phyloP scores from a whole-genome alignment of 2,797 vertebrate species.

The Ara ararauna region DNA sequence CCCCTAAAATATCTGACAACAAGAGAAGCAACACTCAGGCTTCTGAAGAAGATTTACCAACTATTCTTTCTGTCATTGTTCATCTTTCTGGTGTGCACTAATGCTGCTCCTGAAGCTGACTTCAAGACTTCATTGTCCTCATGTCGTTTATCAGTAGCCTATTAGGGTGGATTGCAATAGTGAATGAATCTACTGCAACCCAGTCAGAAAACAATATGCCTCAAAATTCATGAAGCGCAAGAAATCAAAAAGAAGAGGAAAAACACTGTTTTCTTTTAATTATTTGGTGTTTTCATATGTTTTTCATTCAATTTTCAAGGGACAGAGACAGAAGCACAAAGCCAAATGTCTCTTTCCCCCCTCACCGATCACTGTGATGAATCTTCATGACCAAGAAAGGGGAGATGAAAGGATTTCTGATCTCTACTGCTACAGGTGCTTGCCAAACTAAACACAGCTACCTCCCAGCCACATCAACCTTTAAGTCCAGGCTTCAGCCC shows the following conservation, averaged over 20 bases:
- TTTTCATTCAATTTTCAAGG: background rate
- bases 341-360: background rate
- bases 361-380: accelerated
- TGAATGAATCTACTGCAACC: background rate
- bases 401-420: background rate
- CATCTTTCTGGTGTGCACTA: background rate
- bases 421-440: background rate
- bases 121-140: background rate
- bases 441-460: background rate
- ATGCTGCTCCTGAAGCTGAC: background rate
- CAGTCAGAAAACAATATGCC: background rate
- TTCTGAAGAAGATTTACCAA: background rate
- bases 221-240: background rate
- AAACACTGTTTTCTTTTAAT: background rate
- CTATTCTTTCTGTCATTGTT: background rate
- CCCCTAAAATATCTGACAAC: background rate
- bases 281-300: background rate
- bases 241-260: background rate
- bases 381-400: background rate
- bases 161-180: background rate
- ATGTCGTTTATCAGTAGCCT: background rate
- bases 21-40: background rate
- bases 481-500: background rate
- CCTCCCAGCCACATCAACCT: background rate
- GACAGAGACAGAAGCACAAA: background rate